Base-by-base conservation (phyloP, 2,113 vertebrate genomes). In the Caranx melampygus region DNA sequence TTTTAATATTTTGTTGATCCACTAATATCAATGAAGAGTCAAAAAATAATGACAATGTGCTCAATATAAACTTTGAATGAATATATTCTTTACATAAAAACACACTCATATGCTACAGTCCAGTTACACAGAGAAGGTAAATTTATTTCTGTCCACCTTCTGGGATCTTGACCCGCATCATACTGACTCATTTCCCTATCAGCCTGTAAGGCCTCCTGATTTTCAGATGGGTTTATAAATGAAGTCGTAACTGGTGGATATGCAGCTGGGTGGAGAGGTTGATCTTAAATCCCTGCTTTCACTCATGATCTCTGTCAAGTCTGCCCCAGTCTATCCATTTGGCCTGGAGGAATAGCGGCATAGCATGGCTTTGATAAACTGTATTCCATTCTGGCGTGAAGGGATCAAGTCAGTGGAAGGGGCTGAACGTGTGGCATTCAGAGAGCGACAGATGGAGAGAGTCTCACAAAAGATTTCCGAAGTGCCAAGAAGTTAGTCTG, bases 201-300 rank as follows among this genome's bases (percentile, higher is more conserved):
- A 63, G 70, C 70, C 72, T 61, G 73, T 78, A 61, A 31, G 26
- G 35, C 58, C 63, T 81, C 62, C 5, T 65, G 62, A 20, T 71
- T 82, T 82, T 82, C 82, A 64, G 69, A 34, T 34, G 21, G 21
- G 47, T 80, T 81, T 79, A 90, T 71, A 87, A 89, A 91, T 71
- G 73, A 57, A 82, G 70, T 34, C 21, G 1, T 57, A 76, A 69
- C 37, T 67, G 57, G 26, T 45, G 55, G 66, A 63, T 65, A 55
- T 61, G 37, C 66, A 73, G 20, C 51, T 40, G 16, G 55, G 7
- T 9, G n/a, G 21, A 63, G 68, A 72, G 16, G 64, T 79, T 78
- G 1, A 49, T 49, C 70, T 75, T 60, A 84, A 62, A 69, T 35
- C 63, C 26, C 33, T 3, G 31, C 63, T 80, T 60, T 69, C 65